Evolutionary conservation across 2,888 invertebrate species (phyloP), one percentile per base, ranked within the genome.

Genomic region (Netelia inedita): DNA sequence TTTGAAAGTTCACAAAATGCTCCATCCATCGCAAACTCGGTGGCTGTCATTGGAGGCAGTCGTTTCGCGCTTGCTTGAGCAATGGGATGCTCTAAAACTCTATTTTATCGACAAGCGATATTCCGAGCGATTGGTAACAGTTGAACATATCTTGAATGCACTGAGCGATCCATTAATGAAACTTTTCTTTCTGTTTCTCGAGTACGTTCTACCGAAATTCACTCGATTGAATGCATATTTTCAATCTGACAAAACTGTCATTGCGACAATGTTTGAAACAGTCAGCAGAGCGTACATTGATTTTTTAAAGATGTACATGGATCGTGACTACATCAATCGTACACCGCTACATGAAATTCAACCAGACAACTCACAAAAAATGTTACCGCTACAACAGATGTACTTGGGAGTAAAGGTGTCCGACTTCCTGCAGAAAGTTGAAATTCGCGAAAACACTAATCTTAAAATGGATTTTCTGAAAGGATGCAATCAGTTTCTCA

Each of bases 11-110:
- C 87, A 89, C 50, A 88, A 88, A 79, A 87, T 91, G 2, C 80
- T 91, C 0, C 89, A 88, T 55, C 90, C 91, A 46, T 82, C 86
- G 3, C 89, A 90, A 78, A 91, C 90, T 8, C 82, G 90, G n/a
- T 92, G 91, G 91, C 83, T 92, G 10, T 90, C 90, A 10, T 71
- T 91, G 50, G 14, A 50, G 10, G 68, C 86, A 66, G 90, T 90
- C 5, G 88, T 91, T 14, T 23, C 85, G 5, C 82, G 91, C 75
- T 87, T 92, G 10, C 28, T 90, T 9, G 89, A 90, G 74, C 90
- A 91, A 79, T 91, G 91, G 89, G 84, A 89, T 59, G 88, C 91
- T 19, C 74, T 91, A 43, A 57, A 63, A 68, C 46, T 85, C n/a
- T 90, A 86, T 82, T 91, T 91, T 79, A 85, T 83, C 46, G 80